Conservation (phyloP, 2,113 vertebrate genomes). For the Varanus salvator region DNA sequence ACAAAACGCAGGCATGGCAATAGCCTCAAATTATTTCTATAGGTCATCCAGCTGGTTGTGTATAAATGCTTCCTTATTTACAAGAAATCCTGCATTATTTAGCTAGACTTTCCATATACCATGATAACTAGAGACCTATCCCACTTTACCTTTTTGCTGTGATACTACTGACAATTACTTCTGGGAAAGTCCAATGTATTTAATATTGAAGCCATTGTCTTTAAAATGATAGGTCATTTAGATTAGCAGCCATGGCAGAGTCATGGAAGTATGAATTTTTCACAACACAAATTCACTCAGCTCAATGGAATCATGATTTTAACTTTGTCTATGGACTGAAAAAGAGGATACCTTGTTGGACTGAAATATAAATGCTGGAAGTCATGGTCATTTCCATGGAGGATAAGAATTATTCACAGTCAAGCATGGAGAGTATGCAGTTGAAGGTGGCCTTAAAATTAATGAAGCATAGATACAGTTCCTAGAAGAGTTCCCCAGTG, state of each 20-base stretch:
- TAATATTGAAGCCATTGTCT: conserved; percentile 15
- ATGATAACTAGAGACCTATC: neutral
- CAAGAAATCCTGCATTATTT: neutral
- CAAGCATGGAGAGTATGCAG: conserved; percentile 26
- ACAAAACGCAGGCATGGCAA: neutral
- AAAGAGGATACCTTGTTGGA: conserved; percentile 30
- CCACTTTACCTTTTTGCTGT: conserved; percentile 8
- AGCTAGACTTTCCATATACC: neutral
- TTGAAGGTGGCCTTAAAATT: conserved; percentile 68
- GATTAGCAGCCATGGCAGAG: neutral
- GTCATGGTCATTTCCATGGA: conserved; percentile 20
- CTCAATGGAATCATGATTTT: conserved; percentile 18
- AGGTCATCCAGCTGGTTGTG: neutral
- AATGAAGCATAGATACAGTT: conserved; percentile 50
- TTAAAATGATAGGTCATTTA: neutral
- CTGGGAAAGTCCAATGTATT: neutral
- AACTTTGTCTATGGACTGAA: neutral
- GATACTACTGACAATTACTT: neutral
- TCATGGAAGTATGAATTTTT: neutral
- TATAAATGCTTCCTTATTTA: neutral
- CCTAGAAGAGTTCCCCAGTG: conserved; percentile 61
- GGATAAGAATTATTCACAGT: conserved; percentile 49
- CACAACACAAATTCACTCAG: neutral
- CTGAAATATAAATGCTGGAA: conserved; percentile 40
- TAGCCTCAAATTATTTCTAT: neutral